Percentiles rank a stretch among this genome's conserved stretches.
phyloP scores from a whole-genome alignment of 2,888 invertebrate genomes.

The Octonoba sinensis region DNA sequence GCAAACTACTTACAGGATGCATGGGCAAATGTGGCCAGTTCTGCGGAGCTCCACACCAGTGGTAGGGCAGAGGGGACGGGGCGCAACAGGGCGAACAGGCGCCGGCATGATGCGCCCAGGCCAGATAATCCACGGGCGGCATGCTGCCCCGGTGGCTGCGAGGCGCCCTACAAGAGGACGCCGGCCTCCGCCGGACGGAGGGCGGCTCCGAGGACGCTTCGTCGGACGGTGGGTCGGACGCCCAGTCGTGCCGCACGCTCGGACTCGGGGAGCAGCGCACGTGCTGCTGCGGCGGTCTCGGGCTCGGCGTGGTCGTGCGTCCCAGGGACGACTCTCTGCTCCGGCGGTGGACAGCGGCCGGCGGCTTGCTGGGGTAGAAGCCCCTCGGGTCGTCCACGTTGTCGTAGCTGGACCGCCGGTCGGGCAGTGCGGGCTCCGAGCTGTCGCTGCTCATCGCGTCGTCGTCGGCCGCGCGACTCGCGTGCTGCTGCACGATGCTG shows the following conservation, averaged over 20 bases:
- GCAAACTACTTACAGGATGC: constrained; percentile 25
- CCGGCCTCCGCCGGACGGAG: constrained; percentile 36
- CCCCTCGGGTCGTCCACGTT: constrained; percentile 31
- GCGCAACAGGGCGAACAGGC: constrained; percentile 33
- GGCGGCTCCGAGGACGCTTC: constrained; percentile 9
- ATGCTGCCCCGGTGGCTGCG: constrained; percentile 47
- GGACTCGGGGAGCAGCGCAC: constrained; percentile 2
- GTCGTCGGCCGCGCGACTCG: constrained; percentile 28
- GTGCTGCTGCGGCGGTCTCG: not conserved
- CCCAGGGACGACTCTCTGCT: constrained; percentile 18
- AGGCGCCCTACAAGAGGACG: constrained; percentile 33
- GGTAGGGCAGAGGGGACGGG: constrained; percentile 26
- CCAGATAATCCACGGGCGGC: constrained; percentile 50
- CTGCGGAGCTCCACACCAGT: constrained; percentile 47
- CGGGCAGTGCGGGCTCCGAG: constrained; percentile 4
- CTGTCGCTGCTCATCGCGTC: constrained; percentile 59
- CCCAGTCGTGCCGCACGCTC: constrained; percentile 12
- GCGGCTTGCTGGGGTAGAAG: constrained; percentile 32
- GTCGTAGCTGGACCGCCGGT: constrained; percentile 52
- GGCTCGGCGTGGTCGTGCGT: constrained; percentile 39
- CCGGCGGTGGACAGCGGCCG: not conserved
- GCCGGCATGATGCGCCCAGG: constrained; percentile 24
- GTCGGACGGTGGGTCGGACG: not conserved
- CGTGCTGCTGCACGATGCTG: constrained; percentile 46
- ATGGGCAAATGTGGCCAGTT: constrained; percentile 24